Base-by-base conservation (phyloP, 1,140 invertebrate genomes). In the Fopius arisanus region DNA sequence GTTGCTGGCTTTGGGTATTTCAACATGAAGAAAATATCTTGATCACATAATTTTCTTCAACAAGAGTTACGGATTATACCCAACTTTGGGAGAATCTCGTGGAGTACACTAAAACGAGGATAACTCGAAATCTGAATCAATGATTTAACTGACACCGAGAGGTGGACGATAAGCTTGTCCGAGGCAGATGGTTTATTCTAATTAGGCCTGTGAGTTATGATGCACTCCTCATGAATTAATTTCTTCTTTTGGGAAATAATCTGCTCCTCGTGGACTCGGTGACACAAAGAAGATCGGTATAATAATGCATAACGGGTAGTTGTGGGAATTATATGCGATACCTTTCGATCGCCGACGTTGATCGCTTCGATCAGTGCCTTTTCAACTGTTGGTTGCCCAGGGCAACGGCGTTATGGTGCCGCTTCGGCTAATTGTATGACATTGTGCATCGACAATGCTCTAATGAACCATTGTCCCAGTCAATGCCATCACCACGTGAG, bases 381-480 rank as follows among this genome's bases (percentile, higher is more conserved):
- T 48, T 48, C 14, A 48, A 14, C 16, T 19, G 16, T 48, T 48
- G 9, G 43, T 12, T 48, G 43, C 43, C 43, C 14, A 48, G 43
- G 43, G 43, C 43, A 0, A 48, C 9, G n/a, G 43, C 29, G 33
- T 54, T 10, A 28, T 33, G 16, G 12, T 16, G n/a, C 62, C 80
- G 79, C 80, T 76, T 77, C 75, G 78, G 85, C 85, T 86, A 86
- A 87, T 87, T 87, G 85, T 87, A 81, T 80, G 84, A 87, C 85
- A 87, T 87, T 84, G 83, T 81, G 77, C 78, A 81, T 76, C 82
- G 79, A 87, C 85, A 86, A 87, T 87, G 79, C 82, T 86, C 84
- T 86, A 87, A 86, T 87, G 85, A 83, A 87, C 79, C 81, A 87
- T 87, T 87, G 85, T 87, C 80, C 82, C 79, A 78, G 37, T 40